Evolutionary conservation across 2,797 vertebrate genomes (phyloP).

Genomic region (Rhyacichthys aspro): DNA sequence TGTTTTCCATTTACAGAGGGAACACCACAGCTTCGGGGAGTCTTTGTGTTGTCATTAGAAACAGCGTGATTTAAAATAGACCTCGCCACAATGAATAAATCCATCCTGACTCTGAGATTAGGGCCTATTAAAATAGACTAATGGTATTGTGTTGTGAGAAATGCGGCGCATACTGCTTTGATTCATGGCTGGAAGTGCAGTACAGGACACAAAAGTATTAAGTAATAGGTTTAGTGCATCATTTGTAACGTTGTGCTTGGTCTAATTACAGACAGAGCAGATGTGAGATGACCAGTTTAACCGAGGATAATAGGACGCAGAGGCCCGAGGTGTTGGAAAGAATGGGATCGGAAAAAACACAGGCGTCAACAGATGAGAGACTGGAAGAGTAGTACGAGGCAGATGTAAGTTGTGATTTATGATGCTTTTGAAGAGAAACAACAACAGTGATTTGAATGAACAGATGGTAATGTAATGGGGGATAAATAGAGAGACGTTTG

Average conservation of each 20-base stretch:
- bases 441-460: too few relatives aligned
- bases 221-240: too few relatives aligned
- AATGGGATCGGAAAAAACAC: neutral
- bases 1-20: constrained; percentile 45
- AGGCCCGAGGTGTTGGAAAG: too few relatives aligned
- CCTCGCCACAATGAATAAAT: constrained; percentile 42
- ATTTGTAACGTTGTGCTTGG: too few relatives aligned
- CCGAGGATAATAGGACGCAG: neutral
- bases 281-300: neutral
- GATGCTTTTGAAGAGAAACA: too few relatives aligned
- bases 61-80: constrained; percentile 47
- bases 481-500: too few relatives aligned
- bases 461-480: too few relatives aligned
- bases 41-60: constrained; percentile 46
- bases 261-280: neutral
- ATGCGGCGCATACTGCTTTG: constrained; percentile 12
- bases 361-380: neutral
- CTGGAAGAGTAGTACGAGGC: neutral
- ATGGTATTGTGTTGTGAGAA: constrained; percentile 21
- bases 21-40: constrained; percentile 42
- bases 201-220: too few relatives aligned
- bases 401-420: too few relatives aligned
- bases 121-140: constrained; percentile 41
- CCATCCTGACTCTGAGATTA: constrained; percentile 26
- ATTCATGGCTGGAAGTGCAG: constrained; percentile 16